Conservation (phyloP, 2,888 invertebrate species). For the Liopterus haemorrhoidalis region DNA sequence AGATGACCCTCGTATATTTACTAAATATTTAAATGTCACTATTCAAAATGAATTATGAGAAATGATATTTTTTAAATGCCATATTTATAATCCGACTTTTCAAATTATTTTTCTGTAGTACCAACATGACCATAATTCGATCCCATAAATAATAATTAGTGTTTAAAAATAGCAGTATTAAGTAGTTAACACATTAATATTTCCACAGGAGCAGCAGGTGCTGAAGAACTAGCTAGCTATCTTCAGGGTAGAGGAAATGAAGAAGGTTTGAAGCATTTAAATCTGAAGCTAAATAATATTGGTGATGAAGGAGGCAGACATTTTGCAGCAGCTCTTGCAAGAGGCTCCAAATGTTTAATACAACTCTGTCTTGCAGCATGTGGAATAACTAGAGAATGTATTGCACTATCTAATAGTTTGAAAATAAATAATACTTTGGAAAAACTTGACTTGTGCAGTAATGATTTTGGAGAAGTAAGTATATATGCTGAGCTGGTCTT, state of each 20-base stretch:
- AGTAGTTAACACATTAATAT: too few relatives aligned
- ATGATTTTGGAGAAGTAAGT: constrained; percentile 42
- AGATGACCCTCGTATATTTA: too few relatives aligned
- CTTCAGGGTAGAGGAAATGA: constrained; percentile 31
- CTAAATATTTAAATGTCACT: too few relatives aligned
- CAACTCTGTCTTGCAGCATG: constrained; percentile 37
- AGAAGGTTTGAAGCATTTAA: constrained; percentile 31
- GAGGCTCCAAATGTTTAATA: constrained; percentile 31
- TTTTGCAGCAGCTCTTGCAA: constrained; percentile 31
- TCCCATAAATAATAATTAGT: too few relatives aligned
- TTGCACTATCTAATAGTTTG: constrained; percentile 35
- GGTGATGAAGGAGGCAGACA: constrained; percentile 33
- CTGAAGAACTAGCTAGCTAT: constrained; percentile 34
- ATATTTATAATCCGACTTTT: too few relatives aligned
- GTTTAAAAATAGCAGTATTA: too few relatives aligned
- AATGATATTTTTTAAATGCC: too few relatives aligned
- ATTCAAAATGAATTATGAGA: too few relatives aligned
- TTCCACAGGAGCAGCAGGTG: constrained; percentile 34
- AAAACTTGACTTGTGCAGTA: constrained; percentile 40
- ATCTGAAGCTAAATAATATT: constrained; percentile 38
- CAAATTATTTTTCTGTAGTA: too few relatives aligned
- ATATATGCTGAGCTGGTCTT: too few relatives aligned
- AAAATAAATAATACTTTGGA: constrained; percentile 35
- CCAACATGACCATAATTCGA: too few relatives aligned
- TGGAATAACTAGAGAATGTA: constrained; percentile 35